Evolutionary conservation across 2,888 invertebrate genomes (phyloP).

Genomic region (Papilio elwesi): DNA sequence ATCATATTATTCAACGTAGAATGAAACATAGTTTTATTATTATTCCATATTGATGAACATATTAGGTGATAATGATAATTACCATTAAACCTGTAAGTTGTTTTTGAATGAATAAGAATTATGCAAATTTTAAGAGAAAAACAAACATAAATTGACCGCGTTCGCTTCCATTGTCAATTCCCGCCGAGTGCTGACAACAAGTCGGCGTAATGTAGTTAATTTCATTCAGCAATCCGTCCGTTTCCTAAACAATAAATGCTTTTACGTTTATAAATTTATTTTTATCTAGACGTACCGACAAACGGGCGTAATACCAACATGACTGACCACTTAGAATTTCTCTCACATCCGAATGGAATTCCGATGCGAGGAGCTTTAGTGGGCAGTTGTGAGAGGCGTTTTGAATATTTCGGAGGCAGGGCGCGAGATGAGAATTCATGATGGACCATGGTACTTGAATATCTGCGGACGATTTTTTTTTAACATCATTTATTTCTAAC

Average conservation of each 20-base stretch:
- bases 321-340: constrained; percentile 53
- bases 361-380: constrained; percentile 61
- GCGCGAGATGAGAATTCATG: constrained; percentile 47
- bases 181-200: constrained; percentile 1
- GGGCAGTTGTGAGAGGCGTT: constrained; percentile 51
- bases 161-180: constrained; percentile 8
- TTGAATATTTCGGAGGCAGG: constrained; percentile 50
- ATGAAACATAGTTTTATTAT: no score
- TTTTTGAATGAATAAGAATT: neutral
- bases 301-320: constrained; percentile 20
- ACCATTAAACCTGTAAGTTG: neutral
- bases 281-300: constrained; percentile 39
- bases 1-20: no score
- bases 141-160: neutral
- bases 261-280: constrained; percentile 38
- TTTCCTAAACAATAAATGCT: constrained; percentile 48
- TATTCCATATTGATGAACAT: no score
- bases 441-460: constrained; percentile 38
- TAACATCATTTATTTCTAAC: neutral
- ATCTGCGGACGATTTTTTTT: constrained; percentile 25
- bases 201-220: constrained; percentile 28
- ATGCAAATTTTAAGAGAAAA: neutral
- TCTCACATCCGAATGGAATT: constrained; percentile 60
- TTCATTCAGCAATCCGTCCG: constrained; percentile 34
- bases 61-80: no score